phyloP scores from a whole-genome alignment of 2,797 vertebrate genomes.

The Sebastes paucispinis region DNA sequence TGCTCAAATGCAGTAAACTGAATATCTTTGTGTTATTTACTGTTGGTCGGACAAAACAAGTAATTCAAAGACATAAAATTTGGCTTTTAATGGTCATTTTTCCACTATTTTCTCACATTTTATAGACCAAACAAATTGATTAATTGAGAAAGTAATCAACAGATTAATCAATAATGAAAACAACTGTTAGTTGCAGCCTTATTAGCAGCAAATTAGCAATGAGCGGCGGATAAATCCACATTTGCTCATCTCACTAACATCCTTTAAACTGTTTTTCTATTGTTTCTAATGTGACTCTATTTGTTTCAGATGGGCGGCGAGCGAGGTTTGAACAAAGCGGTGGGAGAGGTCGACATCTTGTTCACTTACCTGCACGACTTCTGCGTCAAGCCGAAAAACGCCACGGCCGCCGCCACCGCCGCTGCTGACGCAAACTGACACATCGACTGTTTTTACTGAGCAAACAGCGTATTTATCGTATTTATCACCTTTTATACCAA shows the following conservation, averaged over 20 bases:
- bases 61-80: not conserved
- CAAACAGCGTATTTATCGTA: not conserved
- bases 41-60: too few relatives aligned
- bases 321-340: slow-evolving; percentile 53
- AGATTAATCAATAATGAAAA: not conserved
- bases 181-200: not conserved
- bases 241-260: not conserved
- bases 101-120: not conserved
- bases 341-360: slow-evolving; percentile 73
- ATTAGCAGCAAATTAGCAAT: not conserved
- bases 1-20: not conserved
- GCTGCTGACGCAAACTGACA: fast-evolving
- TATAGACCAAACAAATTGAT: not conserved
- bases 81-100: not conserved
- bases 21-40: not conserved
- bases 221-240: not conserved
- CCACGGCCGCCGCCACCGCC: not conserved
- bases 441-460: not conserved
- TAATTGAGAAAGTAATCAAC: not conserved
- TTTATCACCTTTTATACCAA: slow-evolving; percentile 37
- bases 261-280: not conserved
- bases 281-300: not conserved
- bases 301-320: slow-evolving; percentile 53
- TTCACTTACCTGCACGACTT: slow-evolving; percentile 68
- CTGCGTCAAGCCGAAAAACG: slow-evolving; percentile 34